Conservation (phyloP, 2,113 vertebrate genomes). For the Hypocryptadius cinnamomeus region DNA sequence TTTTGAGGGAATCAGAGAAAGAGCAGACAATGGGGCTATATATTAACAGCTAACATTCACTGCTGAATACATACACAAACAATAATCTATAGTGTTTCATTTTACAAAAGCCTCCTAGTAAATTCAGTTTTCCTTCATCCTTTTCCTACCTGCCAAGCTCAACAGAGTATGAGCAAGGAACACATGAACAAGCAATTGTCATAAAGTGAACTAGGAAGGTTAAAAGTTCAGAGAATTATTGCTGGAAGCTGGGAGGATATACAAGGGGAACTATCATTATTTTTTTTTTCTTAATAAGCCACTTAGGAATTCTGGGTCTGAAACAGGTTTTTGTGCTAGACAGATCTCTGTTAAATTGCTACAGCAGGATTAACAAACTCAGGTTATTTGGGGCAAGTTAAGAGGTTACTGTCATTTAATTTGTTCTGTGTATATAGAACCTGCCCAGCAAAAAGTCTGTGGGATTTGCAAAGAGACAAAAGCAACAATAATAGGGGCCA, state of each 20-base stretch:
- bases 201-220: conserved; percentile 22
- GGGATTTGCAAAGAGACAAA: neutral
- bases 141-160: neutral
- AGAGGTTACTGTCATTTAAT: neutral
- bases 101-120: neutral
- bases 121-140: neutral
- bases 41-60: neutral
- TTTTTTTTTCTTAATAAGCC: conserved; percentile 11
- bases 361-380: neutral
- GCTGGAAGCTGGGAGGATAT: conserved; percentile 25
- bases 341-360: neutral
- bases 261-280: neutral
- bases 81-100: conserved; percentile 7
- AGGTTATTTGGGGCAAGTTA: neutral
- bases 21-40: neutral
- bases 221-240: conserved; percentile 48
- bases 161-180: neutral
- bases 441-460: neutral
- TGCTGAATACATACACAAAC: neutral
- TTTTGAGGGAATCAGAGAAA: neutral
- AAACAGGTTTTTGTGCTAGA: neutral
- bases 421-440: neutral
- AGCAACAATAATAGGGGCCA: neutral
- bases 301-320: neutral
- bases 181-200: neutral